phyloP scores from a whole-genome alignment of 2,888 invertebrate genomes.

The Brachyptera putata region DNA sequence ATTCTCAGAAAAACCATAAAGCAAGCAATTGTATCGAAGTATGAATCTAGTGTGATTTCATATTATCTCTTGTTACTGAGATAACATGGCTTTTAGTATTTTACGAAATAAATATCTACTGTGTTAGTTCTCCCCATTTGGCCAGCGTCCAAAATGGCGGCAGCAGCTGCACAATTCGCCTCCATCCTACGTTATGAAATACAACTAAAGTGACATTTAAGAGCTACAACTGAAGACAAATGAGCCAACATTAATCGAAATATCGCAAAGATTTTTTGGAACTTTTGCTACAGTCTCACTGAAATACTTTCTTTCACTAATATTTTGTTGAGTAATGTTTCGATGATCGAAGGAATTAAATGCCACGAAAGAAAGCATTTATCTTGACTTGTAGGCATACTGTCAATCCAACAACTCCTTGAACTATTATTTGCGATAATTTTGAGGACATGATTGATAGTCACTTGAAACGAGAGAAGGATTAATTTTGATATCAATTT shows the following conservation, averaged over 20 bases:
- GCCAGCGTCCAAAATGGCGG: slow-evolving; percentile 6
- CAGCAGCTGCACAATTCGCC: slow-evolving; percentile 24
- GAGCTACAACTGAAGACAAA: slow-evolving; percentile 28
- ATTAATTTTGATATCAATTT: too few relatives aligned
- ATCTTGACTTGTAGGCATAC: too few relatives aligned
- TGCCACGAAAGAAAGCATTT: too few relatives aligned
- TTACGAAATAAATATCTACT: slow-evolving; percentile 8
- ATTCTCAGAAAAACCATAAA: too few relatives aligned
- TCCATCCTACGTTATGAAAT: slow-evolving; percentile 30
- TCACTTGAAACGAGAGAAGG: too few relatives aligned
- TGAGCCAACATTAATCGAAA: slow-evolving; percentile 28
- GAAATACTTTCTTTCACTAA: neutral
- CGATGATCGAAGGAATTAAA: too few relatives aligned
- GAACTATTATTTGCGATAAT: too few relatives aligned
- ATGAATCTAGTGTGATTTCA: slow-evolving; percentile 4
- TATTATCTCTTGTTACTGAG: slow-evolving; percentile 7
- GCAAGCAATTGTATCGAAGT: too few relatives aligned
- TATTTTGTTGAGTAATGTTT: too few relatives aligned
- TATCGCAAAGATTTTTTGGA: slow-evolving; percentile 24
- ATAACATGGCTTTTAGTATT: neutral
- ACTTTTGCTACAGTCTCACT: neutral
- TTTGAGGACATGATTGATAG: too few relatives aligned
- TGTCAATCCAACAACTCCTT: too few relatives aligned
- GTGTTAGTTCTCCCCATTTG: slow-evolving; percentile 5
- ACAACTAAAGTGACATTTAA: slow-evolving; percentile 32